These are phyloP conservation scores for Euphydryas editha DNA, from an alignment of 2,888 invertebrate species.

Conservation along the genomic window DNA sequence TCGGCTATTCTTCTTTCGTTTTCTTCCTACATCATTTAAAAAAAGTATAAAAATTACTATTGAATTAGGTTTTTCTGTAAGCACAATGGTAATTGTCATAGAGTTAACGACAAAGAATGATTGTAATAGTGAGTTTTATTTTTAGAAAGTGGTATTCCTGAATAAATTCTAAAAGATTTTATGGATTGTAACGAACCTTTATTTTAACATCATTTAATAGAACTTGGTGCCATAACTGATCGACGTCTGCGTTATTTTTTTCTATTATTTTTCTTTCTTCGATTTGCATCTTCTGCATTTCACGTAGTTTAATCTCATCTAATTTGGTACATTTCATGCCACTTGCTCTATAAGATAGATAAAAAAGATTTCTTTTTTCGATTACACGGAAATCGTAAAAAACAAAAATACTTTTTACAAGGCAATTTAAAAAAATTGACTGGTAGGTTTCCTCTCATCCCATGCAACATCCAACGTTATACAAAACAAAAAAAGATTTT, in stretches of 20 bases:
- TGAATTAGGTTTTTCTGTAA: too few relatives aligned
- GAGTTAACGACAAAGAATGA: too few relatives aligned
- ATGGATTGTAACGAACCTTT: constrained; percentile 51
- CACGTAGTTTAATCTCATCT: constrained; percentile 62
- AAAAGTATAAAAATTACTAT: not conserved
- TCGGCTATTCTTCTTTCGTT: constrained; percentile 55
- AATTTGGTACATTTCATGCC: constrained; percentile 64
- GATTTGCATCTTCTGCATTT: constrained; percentile 68
- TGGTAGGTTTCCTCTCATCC: too few relatives aligned
- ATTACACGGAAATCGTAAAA: not conserved
- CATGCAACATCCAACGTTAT: too few relatives aligned
- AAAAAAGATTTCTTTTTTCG: too few relatives aligned
- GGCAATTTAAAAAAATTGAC: too few relatives aligned
- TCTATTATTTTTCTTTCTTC: constrained; percentile 62
- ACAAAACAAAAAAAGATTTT: too few relatives aligned
- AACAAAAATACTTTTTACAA: too few relatives aligned
- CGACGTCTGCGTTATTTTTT: constrained; percentile 54
- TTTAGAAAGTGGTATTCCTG: too few relatives aligned
- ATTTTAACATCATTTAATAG: constrained; percentile 62
- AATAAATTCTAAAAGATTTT: not conserved
- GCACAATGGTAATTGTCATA: too few relatives aligned
- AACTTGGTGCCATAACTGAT: constrained; percentile 71
- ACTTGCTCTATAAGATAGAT: constrained; percentile 57
- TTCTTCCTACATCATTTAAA: constrained; percentile 56
- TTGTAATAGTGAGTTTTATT: too few relatives aligned